Percentiles rank a stretch among this genome's conserved stretches.
These are phyloP conservation scores for Acronicta aceris DNA, from an alignment of 2,888 invertebrate species.

Conservation along the genomic window DNA sequence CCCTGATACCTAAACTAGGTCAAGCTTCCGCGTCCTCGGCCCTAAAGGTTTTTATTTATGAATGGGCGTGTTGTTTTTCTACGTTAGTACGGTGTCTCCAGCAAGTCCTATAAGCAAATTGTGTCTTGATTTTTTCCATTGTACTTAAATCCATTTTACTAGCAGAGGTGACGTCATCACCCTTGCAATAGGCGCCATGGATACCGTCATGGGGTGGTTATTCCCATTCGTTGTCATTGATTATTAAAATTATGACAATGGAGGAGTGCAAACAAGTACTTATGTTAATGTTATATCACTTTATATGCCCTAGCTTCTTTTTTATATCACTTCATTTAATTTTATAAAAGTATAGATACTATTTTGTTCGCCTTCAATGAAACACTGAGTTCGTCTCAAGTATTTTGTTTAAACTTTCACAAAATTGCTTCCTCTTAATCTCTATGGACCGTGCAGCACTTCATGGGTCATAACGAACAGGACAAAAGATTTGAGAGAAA, in stretches of 20 bases:
- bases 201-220: constrained; percentile 59
- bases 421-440: constrained; percentile 34
- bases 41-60: constrained; percentile 80
- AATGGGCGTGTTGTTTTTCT: constrained; percentile 75
- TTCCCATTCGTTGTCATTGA: constrained; percentile 59
- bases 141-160: constrained; percentile 30
- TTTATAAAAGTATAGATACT: background rate
- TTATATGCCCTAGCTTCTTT: background rate
- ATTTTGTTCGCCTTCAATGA: background rate
- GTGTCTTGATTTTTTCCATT: constrained; percentile 29
- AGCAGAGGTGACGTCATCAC: constrained; percentile 62
- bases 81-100: constrained; percentile 50
- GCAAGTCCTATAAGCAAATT: constrained; percentile 41
- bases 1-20: constrained; percentile 75
- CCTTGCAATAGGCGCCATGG: constrained; percentile 60
- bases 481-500: constrained; percentile 46
- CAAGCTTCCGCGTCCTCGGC: constrained; percentile 84
- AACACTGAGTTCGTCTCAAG: background rate
- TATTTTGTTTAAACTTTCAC: constrained; percentile 25
- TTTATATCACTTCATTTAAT: background rate
- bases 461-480: constrained; percentile 51
- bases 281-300: background rate
- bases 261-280: constrained; percentile 11
- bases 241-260: constrained; percentile 38
- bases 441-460: constrained; percentile 36